Evolutionary conservation across 2,113 vertebrate genomes (phyloP), one percentile per base, ranked within the genome.

Genomic region (Panthera uncia): DNA sequence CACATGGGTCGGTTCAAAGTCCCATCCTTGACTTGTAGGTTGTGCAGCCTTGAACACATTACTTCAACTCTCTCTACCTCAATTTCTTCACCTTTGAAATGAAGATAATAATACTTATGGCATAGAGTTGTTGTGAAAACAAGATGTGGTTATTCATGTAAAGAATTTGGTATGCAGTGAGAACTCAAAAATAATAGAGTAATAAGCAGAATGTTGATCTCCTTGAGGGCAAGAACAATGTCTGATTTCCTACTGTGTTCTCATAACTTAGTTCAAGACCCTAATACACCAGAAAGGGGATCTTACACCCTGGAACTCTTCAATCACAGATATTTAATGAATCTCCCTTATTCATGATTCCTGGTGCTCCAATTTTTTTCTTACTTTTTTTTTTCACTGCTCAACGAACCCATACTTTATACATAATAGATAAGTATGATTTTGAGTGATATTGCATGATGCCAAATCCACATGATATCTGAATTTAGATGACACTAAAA

Each of bases 231-330:
- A 96, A 95, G 48, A 7, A 1, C 21, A 88, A 12, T 82, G 13
- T 88, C 41, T 94, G 36, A 88, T 91, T 68, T n/a, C 19, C 78
- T 95, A 48, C 69, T 81, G 23, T 71, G 41, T 94, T 95, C 31
- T 71, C 27, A 69, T 14, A 7, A 66, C 27, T 19, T 89, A 38
- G 19, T 74, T 82, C 38, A 92, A 66, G 71, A 92, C 0, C 12
- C 15, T 66, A 38, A 68, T 74, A 33, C 3, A 81, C 81, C 38
- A 63, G 33, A 88, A 90, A 97, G 19, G 18, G 84, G 25, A 71
- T 18, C 29, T 94, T 57, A 65, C 38, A 61, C 25, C 7, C 19
- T 50, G 50, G 93, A 95, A 61, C 31, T 88, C 21, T 33, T 48
- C 25, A 88, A 2, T 95, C 36, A 81, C 33, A 71, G 68, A 57